A percentile compares a stretch with the other conserved stretches of the same genome.
phyloP scores from a whole-genome alignment of 1,140 invertebrate species.

The Belonocnema kinseyi region DNA sequence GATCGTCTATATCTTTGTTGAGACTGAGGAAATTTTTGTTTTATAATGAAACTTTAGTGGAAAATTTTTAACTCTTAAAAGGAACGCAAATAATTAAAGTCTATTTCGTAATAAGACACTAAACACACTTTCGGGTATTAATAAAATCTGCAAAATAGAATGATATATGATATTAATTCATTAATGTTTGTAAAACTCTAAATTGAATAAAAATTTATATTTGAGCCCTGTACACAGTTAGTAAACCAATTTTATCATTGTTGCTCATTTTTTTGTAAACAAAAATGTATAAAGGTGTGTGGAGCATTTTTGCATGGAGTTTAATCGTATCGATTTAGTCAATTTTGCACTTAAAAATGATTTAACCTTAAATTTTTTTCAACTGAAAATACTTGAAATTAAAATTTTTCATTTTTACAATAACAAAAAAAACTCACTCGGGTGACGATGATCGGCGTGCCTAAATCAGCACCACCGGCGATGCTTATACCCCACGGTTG shows the following conservation, averaged over 20 bases:
- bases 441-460: conserved; percentile 92
- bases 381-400: background rate
- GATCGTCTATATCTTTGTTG: too few relatives aligned
- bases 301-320: background rate
- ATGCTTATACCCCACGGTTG: conserved; percentile 94
- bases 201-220: too few relatives aligned
- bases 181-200: too few relatives aligned
- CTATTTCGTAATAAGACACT: too few relatives aligned
- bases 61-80: too few relatives aligned
- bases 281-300: background rate
- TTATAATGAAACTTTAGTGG: too few relatives aligned
- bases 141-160: too few relatives aligned
- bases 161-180: too few relatives aligned
- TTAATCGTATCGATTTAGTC: background rate
- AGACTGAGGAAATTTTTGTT: too few relatives aligned
- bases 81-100: too few relatives aligned
- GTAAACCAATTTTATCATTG: too few relatives aligned
- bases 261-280: background rate
- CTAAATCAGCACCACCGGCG: conserved; percentile 92
- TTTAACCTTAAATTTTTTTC: background rate
- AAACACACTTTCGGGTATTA: too few relatives aligned
- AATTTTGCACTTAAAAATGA: background rate
- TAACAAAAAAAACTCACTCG: conserved; percentile 82
- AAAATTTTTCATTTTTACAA: background rate
- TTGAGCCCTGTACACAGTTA: background rate